phyloP scores from a whole-genome alignment of 2,888 invertebrate genomes.

The Mycalesis mineus region DNA sequence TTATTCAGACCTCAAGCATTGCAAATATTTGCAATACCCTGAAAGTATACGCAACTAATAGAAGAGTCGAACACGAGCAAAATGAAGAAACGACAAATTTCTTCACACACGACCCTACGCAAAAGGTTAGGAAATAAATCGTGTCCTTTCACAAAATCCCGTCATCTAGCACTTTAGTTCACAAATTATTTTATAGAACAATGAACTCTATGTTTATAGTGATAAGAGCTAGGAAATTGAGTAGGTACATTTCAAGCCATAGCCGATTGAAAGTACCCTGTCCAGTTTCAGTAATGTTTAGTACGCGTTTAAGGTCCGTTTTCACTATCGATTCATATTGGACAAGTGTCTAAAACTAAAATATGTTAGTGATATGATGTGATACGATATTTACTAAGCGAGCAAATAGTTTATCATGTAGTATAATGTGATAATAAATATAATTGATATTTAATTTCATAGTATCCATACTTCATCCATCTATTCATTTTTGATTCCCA shows the following conservation, averaged over 20 bases:
- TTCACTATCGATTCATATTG: conserved; percentile 2
- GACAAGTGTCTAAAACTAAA: background rate
- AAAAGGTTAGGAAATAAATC: conserved; percentile 22
- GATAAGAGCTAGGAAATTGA: conserved; percentile 4
- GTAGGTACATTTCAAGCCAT: conserved; percentile 10
- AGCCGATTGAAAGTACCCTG: conserved; percentile 29
- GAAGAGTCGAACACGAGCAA: background rate
- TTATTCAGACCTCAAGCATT: background rate
- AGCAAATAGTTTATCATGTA: no score
- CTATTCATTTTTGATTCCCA: no score
- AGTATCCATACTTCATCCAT: no score
- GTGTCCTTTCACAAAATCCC: conserved; percentile 27
- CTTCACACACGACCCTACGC: conserved; percentile 1
- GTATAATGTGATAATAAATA: no score
- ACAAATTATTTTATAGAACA: conserved; percentile 6
- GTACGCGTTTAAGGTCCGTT: conserved; percentile 13
- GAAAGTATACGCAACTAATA: background rate
- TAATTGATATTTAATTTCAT: no score
- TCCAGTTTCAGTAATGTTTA: conserved; percentile 29
- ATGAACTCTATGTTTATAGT: conserved; percentile 9
- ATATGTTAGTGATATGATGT: background rate
- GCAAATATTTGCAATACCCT: background rate
- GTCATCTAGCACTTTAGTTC: background rate
- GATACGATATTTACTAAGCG: background rate
- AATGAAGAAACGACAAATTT: background rate